Evolutionary conservation across 2,797 vertebrate species (phyloP), one percentile per base, ranked within the genome.

Genomic region (Australoheros facetus): DNA sequence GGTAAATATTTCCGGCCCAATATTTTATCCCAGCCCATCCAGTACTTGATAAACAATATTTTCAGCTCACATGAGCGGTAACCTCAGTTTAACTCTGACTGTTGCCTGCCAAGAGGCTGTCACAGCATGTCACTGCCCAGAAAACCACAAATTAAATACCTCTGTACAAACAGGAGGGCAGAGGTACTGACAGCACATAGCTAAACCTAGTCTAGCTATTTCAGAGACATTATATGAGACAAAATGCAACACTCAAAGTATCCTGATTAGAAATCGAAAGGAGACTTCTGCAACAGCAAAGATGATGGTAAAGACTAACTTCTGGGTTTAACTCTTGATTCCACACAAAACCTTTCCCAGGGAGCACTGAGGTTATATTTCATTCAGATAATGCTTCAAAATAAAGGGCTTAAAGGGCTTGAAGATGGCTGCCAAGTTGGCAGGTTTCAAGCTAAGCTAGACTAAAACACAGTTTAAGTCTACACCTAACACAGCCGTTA

Each of bases 101-200:
- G 17, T 30, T 32, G 12, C 45, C 42, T 51, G 45, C 64, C 45
- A 69, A 69, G 26, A 32, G 30, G 6, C 26, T 1, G 2, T 69
- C 45, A 19, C 7, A 51, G 2, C 48, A 51, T 14, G 48, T 51
- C 16, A 19, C 48, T 51, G 17, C 48, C 16, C 7, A 69, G 64
- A 69, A 69, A 69, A 53, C 45, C 45, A 51, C 26, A 53, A 69
- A 69, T n/a, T n/a, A 69, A 32, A 45, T n/a, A 69, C 17, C 64
- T 69, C n/a, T 69, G 64, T n/a, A 8, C 12, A 69, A 69, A 48
- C 62, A 69, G 3, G 26, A 30, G 45, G n/a, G 42, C 26, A 69
- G 26, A 30, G 64, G 45, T 53, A 53, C 13, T 51, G 23, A 32
- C 19, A 32, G 45, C 45, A 69, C 30, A 69, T 53, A 32, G 45